Evolutionary conservation across 2,888 invertebrate species (phyloP), one percentile per base, ranked within the genome.

Genomic region (Acleris cristana): DNA sequence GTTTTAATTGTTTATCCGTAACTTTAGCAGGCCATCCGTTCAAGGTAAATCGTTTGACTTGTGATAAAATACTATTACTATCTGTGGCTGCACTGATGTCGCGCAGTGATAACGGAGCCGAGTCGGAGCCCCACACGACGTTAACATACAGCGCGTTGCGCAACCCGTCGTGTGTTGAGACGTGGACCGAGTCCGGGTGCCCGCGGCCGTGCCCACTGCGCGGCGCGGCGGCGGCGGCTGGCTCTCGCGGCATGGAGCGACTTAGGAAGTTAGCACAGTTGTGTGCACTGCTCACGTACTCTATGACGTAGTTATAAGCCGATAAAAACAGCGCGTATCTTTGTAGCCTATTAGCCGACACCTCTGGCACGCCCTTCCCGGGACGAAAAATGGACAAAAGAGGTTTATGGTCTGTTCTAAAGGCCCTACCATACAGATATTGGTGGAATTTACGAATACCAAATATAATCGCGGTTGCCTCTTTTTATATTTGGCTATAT

Each of bases 221-320:
- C 34, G 34, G 34, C 34, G 34, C 34, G 2, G 34, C 34, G 2
- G 34, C 34, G 34, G 10, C 34, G 34, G 34, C 34, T 12, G 34
- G 34, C 34, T 34, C 34, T 3, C 34, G 34, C 34, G 34, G 10
- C 45, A 45, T n/a, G n/a, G n/a, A 45, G 45, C 45, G n/a, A 45
- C 45, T 45, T n/a, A 71, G 57, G 52, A 55, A 72, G 34, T 69
- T 65, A 6, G 72, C 69, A 19, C 51, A 55, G 23, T 71, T 70
- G 56, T 64, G 34, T n/a, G 19, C 51, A 58, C 72, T 69, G 14
- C 52, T 44, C 0, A 69, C 56, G 34, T 64, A 71, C 26, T 71
- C 71, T 4, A 67, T 62, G 14, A 16, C 30, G 48, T 57, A 67
- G 52, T 62, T 67, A 45, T 61, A 67, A 8, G 57, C 67, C 4